Evolutionary conservation across 2,797 vertebrate genomes (phyloP), one percentile per base, ranked within the genome.

Genomic region (Mormyrops attenuatus): DNA sequence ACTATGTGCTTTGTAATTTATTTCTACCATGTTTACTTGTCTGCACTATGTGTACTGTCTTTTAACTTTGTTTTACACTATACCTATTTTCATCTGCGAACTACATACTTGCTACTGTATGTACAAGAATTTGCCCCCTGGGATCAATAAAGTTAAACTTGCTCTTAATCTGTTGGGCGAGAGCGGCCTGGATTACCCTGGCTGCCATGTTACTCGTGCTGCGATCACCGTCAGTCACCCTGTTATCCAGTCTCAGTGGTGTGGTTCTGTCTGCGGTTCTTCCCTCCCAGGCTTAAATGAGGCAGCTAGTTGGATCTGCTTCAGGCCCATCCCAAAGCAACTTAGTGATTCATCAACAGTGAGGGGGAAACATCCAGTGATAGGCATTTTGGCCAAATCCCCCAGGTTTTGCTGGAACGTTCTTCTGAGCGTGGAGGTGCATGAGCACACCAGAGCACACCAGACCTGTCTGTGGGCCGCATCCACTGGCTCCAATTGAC

Each of bases 341-440:
- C 92, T 90, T 90, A 93, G 90, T 91, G 92, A 94, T 94, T 92
- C 92, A 93, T 94, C 93, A 92, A 91, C 93, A 91, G 92, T 88
- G 87, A 88, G 50, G 92, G 30, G 90, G 73, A 88, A 90, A 93
- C 94, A 34, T 15, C 90, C 92, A 85, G 57, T 82, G 66, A 41
- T 87, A 91, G 93, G 90, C 88, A 4, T 93, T 94, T 89, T 93
- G 92, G 85, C 52, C 88, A 87, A 90, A 92, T 92, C 91, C 91
- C 77, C 89, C 93, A 92, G 91, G 91, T 92, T 86, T 92, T 92
- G 91, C 93, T 90, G 90, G 73, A 69, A 60, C 2, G 34, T 73
- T 73, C 66, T 73, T 73, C 26, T 38, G 30, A 73, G 30, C 0
- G 30, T 41, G 30, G 30, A 15, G 69, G 26, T 66, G 22, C 63